A percentile compares a stretch with the other conserved stretches of the same genome.
Evolutionary conservation across 1,140 invertebrate genomes (phyloP).

Genomic region (Zaprionus camerounensis): DNA sequence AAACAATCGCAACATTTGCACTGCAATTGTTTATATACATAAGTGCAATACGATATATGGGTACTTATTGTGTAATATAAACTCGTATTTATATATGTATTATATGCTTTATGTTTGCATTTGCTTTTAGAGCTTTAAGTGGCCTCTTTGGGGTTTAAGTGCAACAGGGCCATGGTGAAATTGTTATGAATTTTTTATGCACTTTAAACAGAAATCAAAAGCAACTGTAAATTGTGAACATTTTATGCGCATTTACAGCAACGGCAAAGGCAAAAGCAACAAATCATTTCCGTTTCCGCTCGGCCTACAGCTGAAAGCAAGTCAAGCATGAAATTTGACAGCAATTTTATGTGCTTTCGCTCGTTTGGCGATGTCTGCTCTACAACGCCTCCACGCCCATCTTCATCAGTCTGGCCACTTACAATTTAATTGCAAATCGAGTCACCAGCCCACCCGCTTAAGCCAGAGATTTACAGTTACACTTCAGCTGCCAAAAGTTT

Average conservation of each 20-base stretch:
- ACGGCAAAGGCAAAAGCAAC: conserved; percentile 27
- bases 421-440: conserved; percentile 52
- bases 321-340: conserved; percentile 63
- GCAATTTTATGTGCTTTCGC: conserved; percentile 38
- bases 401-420: not conserved
- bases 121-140: conserved; percentile 26
- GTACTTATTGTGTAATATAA: not conserved
- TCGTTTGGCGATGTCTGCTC: not conserved
- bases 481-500: conserved; percentile 15
- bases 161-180: conserved; percentile 33
- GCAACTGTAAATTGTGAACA: conserved; percentile 30
- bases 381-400: not conserved
- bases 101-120: conserved; percentile 2
- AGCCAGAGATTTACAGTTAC: conserved; percentile 2
- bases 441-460: conserved; percentile 30
- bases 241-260: conserved; percentile 36
- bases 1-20: conserved; percentile 28
- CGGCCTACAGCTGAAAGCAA: conserved; percentile 54
- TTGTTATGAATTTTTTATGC: conserved; percentile 63
- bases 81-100: not conserved
- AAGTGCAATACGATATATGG: conserved; percentile 2
- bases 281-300: conserved; percentile 73
- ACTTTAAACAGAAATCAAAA: conserved; percentile 61
- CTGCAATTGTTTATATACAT: conserved; percentile 20
- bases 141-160: conserved; percentile 33